Evolutionary conservation across 1,140 invertebrate genomes (phyloP).

Genomic region (Micrasema minimum): DNA sequence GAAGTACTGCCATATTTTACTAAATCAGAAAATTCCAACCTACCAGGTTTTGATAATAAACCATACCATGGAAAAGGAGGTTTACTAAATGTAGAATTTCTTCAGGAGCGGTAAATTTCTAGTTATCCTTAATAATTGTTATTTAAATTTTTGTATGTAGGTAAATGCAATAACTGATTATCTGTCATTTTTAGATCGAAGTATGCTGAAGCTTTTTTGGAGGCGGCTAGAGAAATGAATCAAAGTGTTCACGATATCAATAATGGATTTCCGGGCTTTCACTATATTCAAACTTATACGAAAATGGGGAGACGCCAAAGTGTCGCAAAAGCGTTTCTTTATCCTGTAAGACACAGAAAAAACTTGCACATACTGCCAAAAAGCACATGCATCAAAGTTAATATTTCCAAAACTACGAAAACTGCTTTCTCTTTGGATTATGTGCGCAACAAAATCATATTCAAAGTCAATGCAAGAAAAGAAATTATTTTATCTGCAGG

Average conservation of each 20-base stretch:
- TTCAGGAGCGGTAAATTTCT: conserved; percentile 67
- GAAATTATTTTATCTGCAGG: conserved; percentile 80
- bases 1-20: conserved; percentile 77
- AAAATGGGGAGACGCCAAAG: conserved; percentile 64
- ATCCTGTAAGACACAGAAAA: conserved; percentile 66
- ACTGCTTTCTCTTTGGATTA: conserved; percentile 74
- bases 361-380: conserved; percentile 74
- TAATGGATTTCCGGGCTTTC: conserved; percentile 71
- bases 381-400: conserved; percentile 71
- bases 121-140: no score
- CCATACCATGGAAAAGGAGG: conserved; percentile 69
- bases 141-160: no score
- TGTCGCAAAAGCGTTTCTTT: conserved; percentile 70
- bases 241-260: conserved; percentile 73
- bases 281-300: conserved; percentile 74
- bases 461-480: conserved; percentile 69
- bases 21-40: conserved; percentile 69
- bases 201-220: conserved; percentile 71
- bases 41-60: conserved; percentile 63
- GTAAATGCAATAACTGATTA: no score
- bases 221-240: conserved; percentile 71
- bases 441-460: conserved; percentile 60
- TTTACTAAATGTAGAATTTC: conserved; percentile 66
- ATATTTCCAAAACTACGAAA: conserved; percentile 69
- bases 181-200: conserved; percentile 60